Evolutionary conservation across 2,888 invertebrate species (phyloP).

Genomic region (Lasioglossum figueresi): DNA sequence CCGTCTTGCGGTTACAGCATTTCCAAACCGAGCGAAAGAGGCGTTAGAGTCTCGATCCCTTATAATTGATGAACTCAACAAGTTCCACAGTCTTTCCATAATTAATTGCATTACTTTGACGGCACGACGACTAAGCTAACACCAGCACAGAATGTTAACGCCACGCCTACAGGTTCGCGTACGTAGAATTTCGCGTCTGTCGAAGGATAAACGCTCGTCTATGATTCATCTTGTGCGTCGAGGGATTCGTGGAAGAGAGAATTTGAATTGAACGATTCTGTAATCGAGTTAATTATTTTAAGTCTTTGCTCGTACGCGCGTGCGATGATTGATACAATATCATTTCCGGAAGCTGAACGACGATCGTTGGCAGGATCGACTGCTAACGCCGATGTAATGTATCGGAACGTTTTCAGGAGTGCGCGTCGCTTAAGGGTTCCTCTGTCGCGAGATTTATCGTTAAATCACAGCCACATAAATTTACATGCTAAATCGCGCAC

Average conservation of each 20-base stretch:
- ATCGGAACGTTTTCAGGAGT: conserved; percentile 18
- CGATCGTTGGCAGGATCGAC: conserved; percentile 13
- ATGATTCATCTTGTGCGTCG: conserved; percentile 16
- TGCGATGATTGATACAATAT: conserved; percentile 25
- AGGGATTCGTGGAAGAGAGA: conserved; percentile 26
- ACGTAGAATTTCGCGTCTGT: conserved; percentile 37
- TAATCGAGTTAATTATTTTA: not conserved
- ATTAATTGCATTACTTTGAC: not conserved
- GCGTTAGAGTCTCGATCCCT: not conserved
- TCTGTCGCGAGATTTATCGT: conserved; percentile 49
- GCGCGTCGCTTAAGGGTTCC: conserved; percentile 13
- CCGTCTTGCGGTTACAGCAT: not conserved
- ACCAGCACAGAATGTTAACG: not conserved
- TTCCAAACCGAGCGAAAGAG: not conserved
- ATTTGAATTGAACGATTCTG: not conserved
- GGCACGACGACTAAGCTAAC: conserved; percentile 37
- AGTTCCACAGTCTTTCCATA: not conserved
- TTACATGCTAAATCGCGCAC: conserved; percentile 58
- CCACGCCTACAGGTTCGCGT: not conserved
- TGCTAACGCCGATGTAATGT: conserved; percentile 23
- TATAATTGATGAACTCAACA: not conserved
- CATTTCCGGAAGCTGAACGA: conserved; percentile 15
- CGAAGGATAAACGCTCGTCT: conserved; percentile 10
- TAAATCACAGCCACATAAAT: conserved; percentile 56
- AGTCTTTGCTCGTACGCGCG: not conserved